Conservation (phyloP, 1,140 invertebrate species). For the Leptopilina boulardi region DNA sequence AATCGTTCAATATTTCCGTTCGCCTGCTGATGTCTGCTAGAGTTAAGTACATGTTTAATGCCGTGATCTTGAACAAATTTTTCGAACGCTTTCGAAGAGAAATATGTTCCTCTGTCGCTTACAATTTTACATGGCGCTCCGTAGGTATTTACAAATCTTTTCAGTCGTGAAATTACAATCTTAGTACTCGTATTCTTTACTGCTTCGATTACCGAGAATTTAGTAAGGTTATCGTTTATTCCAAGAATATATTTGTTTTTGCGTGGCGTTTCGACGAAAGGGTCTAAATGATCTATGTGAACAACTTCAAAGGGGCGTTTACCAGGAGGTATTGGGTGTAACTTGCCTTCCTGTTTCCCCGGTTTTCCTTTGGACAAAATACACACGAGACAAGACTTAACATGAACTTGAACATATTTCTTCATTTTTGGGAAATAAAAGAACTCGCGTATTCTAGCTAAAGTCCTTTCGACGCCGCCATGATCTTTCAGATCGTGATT, state of each 20-base stretch:
- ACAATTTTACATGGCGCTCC: too few species aligned
- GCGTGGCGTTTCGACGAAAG: constrained; percentile 51
- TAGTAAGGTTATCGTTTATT: constrained; percentile 55
- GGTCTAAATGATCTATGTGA: constrained; percentile 46
- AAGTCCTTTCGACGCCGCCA: constrained; percentile 39
- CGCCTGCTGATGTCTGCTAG: constrained; percentile 53
- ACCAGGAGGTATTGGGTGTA: constrained; percentile 29
- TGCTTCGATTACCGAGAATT: constrained; percentile 21
- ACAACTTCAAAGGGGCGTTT: neutral
- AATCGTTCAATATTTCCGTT: constrained; percentile 44
- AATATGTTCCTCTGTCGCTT: constrained; percentile 34
- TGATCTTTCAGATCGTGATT: constrained; percentile 40
- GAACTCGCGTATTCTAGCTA: constrained; percentile 24
- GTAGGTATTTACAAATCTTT: too few species aligned
- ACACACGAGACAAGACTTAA: constrained; percentile 26
- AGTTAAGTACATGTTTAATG: constrained; percentile 59
- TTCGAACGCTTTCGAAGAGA: constrained; percentile 55
- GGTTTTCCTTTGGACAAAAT: constrained; percentile 23
- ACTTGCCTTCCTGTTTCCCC: neutral
- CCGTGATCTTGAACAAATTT: constrained; percentile 48
- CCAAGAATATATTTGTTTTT: constrained; percentile 53
- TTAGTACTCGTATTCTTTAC: too few species aligned
- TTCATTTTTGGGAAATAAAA: constrained; percentile 48
- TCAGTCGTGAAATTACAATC: too few species aligned
- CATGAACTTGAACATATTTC: constrained; percentile 33